A percentile compares a stretch with the other conserved stretches of the same genome.
Evolutionary conservation across 2,113 vertebrate species (phyloP).

Genomic region (Chamaea fasciata): DNA sequence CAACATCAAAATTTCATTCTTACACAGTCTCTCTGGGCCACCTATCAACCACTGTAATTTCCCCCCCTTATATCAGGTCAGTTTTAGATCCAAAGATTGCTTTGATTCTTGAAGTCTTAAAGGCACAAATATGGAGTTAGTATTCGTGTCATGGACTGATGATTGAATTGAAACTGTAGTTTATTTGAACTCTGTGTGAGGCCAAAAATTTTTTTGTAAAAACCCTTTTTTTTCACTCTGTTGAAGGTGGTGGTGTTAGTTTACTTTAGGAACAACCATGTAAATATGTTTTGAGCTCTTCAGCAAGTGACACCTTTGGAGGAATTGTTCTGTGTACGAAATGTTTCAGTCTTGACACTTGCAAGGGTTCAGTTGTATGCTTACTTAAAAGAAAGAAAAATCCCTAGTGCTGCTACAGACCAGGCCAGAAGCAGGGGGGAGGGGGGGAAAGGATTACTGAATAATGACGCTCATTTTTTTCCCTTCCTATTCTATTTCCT

Average conservation of each 20-base stretch:
- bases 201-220: background rate
- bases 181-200: background rate
- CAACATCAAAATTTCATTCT: background rate
- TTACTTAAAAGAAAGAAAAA: background rate
- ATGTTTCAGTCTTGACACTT: background rate
- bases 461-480: background rate
- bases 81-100: background rate
- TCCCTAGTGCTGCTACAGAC: background rate
- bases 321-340: background rate
- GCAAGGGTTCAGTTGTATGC: background rate
- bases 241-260: background rate
- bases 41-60: background rate
- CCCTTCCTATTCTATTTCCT: background rate
- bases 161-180: background rate
- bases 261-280: background rate
- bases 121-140: background rate
- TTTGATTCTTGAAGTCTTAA: background rate
- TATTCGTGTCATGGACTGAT: background rate
- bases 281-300: background rate
- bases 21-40: background rate
- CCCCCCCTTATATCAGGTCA: background rate
- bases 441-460: rapidly evolving
- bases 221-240: background rate
- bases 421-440: rapidly evolving
- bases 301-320: background rate